Conservation (phyloP, 2,113 vertebrate genomes). For the Hippocampus guttulatus region DNA sequence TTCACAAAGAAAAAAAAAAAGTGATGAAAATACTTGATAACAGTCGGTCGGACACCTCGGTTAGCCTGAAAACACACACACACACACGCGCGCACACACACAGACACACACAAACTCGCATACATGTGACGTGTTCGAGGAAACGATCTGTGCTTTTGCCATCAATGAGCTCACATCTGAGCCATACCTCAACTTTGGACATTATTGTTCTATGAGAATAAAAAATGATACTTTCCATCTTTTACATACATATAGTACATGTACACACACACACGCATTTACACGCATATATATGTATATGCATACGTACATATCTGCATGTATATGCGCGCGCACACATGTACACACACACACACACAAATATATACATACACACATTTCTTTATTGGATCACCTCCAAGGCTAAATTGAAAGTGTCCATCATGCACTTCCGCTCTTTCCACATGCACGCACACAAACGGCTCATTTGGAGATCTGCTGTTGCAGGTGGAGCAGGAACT, state of each 20-base stretch:
- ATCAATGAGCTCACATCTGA: slow-evolving; percentile 42
- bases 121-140: slow-evolving; percentile 30
- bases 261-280: background rate
- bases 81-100: background rate
- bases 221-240: slow-evolving; percentile 61
- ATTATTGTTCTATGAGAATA: slow-evolving; percentile 63
- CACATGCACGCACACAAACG: slow-evolving; percentile 10
- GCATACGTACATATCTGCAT: background rate
- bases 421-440: slow-evolving; percentile 4
- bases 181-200: slow-evolving; percentile 35
- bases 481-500: slow-evolving; percentile 94
- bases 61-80: background rate
- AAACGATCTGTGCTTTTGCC: slow-evolving; percentile 57
- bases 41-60: slow-evolving; percentile 1
- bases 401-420: slow-evolving; percentile 1
- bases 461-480: slow-evolving; percentile 94
- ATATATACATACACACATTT: background rate
- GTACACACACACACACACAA: too few species aligned
- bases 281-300: background rate
- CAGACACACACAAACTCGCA: background rate
- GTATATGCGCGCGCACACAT: background rate
- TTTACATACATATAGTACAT: slow-evolving; percentile 3
- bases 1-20: slow-evolving; percentile 24
- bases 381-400: slow-evolving; percentile 4
- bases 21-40: slow-evolving; percentile 28